These are phyloP conservation scores for Acyrthosiphon pisum DNA, from an alignment of 1,140 invertebrate species.

Conservation along the genomic window DNA sequence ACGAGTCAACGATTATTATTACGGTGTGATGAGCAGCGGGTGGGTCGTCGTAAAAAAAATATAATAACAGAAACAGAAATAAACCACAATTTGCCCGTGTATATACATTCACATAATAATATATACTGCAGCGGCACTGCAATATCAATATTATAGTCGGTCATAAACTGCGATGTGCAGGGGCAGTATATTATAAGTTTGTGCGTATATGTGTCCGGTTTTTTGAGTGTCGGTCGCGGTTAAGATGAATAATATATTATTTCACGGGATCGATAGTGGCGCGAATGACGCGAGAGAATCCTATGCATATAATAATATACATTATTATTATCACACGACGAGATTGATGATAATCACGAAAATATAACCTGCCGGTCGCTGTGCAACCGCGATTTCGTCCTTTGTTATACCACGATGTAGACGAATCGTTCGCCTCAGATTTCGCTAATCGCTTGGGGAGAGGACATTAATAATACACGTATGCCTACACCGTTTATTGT, in stretches of 20 bases:
- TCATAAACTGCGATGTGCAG: neutral
- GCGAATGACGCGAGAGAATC: neutral
- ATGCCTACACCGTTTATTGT: neutral
- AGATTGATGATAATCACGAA: neutral
- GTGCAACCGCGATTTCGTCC: neutral
- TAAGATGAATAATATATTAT: neutral
- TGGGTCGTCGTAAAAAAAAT: neutral
- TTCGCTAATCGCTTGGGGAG: neutral
- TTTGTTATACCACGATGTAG: neutral
- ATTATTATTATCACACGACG: neutral
- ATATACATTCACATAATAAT: neutral
- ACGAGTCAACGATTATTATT: neutral
- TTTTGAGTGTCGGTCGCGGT: neutral
- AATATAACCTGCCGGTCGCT: too few species aligned
- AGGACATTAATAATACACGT: neutral
- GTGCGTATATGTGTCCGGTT: neutral
- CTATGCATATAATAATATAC: neutral
- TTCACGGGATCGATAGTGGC: neutral
- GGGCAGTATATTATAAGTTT: neutral
- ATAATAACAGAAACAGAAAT: neutral
- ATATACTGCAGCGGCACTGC: neutral
- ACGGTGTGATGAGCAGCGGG: too few species aligned
- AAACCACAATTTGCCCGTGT: neutral
- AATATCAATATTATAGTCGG: neutral
- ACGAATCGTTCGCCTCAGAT: neutral